Evolutionary conservation across 2,113 vertebrate species (phyloP).

Genomic region (Vulpes lagopus): DNA sequence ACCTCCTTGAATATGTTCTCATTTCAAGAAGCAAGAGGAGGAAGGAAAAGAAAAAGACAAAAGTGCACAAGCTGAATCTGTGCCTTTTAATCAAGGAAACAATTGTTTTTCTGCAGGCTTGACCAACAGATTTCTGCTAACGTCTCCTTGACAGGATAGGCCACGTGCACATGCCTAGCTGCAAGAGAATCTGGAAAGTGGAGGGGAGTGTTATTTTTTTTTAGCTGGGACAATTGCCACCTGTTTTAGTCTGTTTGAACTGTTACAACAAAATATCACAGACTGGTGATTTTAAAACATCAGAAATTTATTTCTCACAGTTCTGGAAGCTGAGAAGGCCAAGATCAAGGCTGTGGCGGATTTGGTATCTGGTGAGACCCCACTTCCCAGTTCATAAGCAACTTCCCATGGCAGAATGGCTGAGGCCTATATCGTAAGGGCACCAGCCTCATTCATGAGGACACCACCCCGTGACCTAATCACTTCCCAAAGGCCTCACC

Average conservation of each 20-base stretch:
- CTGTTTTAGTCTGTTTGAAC: not conserved
- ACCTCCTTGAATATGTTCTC: not conserved
- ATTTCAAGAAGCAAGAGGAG: not conserved
- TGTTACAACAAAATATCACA: not conserved
- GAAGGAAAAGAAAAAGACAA: not conserved
- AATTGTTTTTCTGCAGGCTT: not conserved
- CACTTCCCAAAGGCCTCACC: not conserved
- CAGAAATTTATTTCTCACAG: not conserved
- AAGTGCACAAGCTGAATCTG: not conserved
- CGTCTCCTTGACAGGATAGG: not conserved
- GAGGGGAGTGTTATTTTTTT: not conserved
- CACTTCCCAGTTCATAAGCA: not conserved
- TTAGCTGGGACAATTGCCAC: not conserved
- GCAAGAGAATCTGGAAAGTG: not conserved
- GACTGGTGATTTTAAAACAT: not conserved
- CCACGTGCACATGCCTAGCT: not conserved
- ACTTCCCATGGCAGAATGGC: not conserved
- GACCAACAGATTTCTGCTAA: not conserved
- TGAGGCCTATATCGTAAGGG: not conserved
- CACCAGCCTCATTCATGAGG: not conserved
- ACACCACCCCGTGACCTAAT: not conserved
- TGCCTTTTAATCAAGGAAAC: not conserved
- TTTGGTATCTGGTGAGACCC: not conserved
- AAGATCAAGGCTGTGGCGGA: not conserved
- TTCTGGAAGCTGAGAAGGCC: not conserved